Evolutionary conservation across 2,113 vertebrate species (phyloP).

Genomic region (Periophthalmus modestus): DNA sequence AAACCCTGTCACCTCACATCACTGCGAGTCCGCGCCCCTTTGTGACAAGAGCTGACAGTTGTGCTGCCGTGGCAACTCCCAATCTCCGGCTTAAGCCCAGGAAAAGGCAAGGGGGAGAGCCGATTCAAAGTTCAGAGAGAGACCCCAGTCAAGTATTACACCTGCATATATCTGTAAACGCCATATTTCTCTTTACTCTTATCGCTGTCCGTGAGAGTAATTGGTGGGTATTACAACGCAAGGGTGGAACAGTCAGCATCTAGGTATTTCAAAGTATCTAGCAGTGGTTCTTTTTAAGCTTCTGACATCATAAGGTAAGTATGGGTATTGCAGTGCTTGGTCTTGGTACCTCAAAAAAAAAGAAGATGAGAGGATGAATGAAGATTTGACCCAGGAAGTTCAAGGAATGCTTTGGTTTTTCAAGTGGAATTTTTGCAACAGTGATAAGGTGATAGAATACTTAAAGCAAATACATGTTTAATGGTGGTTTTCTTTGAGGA

Average conservation of each 20-base stretch:
- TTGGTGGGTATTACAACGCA: slow-evolving; percentile 44
- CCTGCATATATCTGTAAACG: slow-evolving; percentile 34
- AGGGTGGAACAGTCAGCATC: slow-evolving; percentile 71
- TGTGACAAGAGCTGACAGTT: slow-evolving; percentile 76
- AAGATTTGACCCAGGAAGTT: slow-evolving; percentile 51
- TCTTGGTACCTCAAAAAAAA: slow-evolving; percentile 22
- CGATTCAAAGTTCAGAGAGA: slow-evolving; percentile 62
- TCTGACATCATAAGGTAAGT: slow-evolving; percentile 88
- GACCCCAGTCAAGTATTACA: slow-evolving; percentile 55
- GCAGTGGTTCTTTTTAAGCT: slow-evolving; percentile 82
- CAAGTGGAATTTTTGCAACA: slow-evolving; percentile 1
- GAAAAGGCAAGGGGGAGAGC: slow-evolving; percentile 31
- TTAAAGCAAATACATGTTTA: slow-evolving; percentile 37
- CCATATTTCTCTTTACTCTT: slow-evolving; percentile 30
- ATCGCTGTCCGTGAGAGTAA: slow-evolving; percentile 45
- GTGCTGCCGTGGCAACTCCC: slow-evolving; percentile 77
- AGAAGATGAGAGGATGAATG: slow-evolving; percentile 46
- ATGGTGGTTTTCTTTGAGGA: slow-evolving; percentile 33
- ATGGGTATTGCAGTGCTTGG: slow-evolving; percentile 87
- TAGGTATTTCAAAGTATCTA: slow-evolving; percentile 81
- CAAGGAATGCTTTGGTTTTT: slow-evolving; percentile 36
- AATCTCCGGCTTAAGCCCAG: slow-evolving; percentile 65
- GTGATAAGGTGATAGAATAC: slow-evolving; percentile 34
- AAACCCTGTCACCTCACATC: slow-evolving; percentile 76
- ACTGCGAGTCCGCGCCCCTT: slow-evolving; percentile 53